Evolutionary conservation across 2,888 invertebrate species (phyloP), one percentile per base, ranked within the genome.

Genomic region (Blastobasis lacticolella): DNA sequence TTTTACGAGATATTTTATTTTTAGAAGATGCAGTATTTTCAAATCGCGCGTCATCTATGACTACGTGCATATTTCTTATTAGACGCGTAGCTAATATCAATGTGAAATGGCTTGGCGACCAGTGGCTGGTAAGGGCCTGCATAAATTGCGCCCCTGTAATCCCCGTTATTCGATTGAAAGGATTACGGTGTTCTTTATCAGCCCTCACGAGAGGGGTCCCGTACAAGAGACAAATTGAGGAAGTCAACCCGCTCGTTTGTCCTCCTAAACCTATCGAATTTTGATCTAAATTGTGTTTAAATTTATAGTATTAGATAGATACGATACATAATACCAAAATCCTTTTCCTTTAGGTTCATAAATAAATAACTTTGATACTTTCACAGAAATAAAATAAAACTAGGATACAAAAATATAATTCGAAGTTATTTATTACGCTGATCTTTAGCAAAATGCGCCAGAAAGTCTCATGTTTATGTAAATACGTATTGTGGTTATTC

Each of bases 111-210:
- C 49, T 50, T 46, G 46, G 38, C 37, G 49, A 50, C 49, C 47
- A 47, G 9, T 10, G 48, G 37, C 57, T 69, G 57, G 55, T 60
- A 57, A 63, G 65, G 63, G 54, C 71, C 69, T 71, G 67, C 67
- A 75, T 73, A 71, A 75, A 77, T 73, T 70, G 67, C 63, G 63
- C 37, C 61, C 63, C 57, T 59, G 68, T 73, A 72, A 79, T 75
- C 76, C 74, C 70, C 69, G 70, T 71, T 72, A 81, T 76, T 72
- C 71, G 77, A 78, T 77, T 75, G 75, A 80, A 79, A 74, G 79
- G 80, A 82, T 81, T 81, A 81, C 72, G 69, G 62, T 71, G 72
- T 75, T 71, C 75, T 78, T 77, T 78, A 75, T 71, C 79, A 75
- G 75, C 72, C 73, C 69, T 67, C 59, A 54, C 38, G 50, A 50